These are phyloP conservation scores for Chanos chanos DNA, from an alignment of 2,797 vertebrate genomes.

Conservation along the genomic window DNA sequence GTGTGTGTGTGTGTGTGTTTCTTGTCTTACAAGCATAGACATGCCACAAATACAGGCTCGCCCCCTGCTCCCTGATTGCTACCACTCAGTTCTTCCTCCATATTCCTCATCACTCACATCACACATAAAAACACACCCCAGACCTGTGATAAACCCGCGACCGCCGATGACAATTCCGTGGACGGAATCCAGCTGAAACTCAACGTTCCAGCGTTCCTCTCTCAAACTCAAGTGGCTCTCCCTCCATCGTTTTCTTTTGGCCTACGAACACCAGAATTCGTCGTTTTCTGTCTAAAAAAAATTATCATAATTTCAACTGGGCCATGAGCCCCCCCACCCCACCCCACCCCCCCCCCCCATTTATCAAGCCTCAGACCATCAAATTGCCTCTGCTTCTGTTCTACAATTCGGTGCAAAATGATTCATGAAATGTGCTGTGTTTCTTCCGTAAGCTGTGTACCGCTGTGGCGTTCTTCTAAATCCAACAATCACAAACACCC, in stretches of 20 bases:
- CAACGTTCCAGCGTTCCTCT: too few species aligned
- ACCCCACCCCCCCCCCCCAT: too few species aligned
- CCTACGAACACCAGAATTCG: too few species aligned
- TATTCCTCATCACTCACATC: neutral
- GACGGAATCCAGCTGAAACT: slow-evolving; percentile 11
- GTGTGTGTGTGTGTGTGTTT: neutral
- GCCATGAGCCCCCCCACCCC: too few species aligned
- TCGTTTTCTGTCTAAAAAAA: too few species aligned
- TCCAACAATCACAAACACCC: neutral
- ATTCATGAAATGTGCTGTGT: neutral
- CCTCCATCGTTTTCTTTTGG: too few species aligned
- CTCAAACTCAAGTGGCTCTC: too few species aligned
- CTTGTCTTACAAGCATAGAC: neutral
- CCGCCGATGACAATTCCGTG: slow-evolving; percentile 11
- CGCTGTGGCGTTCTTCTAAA: neutral
- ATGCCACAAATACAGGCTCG: too few species aligned
- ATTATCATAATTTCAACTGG: too few species aligned
- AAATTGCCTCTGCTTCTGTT: neutral
- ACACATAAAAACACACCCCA: neutral
- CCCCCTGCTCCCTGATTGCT: neutral
- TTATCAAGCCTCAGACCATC: too few species aligned
- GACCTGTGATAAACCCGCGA: slow-evolving; percentile 3
- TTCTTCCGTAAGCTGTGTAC: neutral
- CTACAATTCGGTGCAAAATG: neutral
- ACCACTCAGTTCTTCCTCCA: slow-evolving; percentile 3